Evolutionary conservation across 1,140 invertebrate species (phyloP).

Genomic region (Caenorhabditis inopinata): DNA sequence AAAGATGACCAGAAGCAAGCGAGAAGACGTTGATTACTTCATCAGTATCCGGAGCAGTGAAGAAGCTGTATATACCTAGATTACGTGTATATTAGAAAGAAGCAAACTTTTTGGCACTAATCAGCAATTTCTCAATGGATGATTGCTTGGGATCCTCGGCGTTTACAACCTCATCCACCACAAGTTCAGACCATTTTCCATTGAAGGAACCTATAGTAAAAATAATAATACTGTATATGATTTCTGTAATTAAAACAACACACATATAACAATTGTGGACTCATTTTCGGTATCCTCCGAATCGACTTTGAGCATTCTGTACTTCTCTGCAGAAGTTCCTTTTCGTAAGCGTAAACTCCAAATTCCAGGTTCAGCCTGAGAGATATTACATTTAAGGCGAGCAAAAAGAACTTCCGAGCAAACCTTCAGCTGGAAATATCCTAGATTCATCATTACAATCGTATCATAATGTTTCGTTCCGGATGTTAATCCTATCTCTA

Average conservation of each 20-base stretch:
- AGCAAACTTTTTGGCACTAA: conserved; percentile 46
- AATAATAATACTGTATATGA: not conserved
- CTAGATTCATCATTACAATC: conserved; percentile 97
- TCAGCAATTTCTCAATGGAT: conserved; percentile 44
- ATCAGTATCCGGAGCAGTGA: conserved; percentile 70
- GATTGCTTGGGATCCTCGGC: conserved; percentile 54
- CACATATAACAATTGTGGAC: conserved; percentile 53
- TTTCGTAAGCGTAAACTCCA: conserved; percentile 85
- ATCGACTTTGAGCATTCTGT: conserved; percentile 70
- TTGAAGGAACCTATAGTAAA: conserved; percentile 36
- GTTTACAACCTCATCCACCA: conserved; percentile 58
- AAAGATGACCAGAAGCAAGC: conserved; percentile 94
- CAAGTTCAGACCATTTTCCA: conserved; percentile 58
- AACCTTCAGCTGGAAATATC: conserved; percentile 76
- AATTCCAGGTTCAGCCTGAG: conserved; percentile 83
- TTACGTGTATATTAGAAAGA: not conserved
- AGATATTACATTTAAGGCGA: too few relatives aligned
- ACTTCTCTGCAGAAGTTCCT: conserved; percentile 89
- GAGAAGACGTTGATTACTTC: conserved; percentile 92
- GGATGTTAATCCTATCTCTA: conserved; percentile 92
- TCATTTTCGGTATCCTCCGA: conserved; percentile 46
- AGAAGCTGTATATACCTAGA: conserved; percentile 69
- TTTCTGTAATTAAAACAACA: not conserved
- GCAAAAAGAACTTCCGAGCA: too few relatives aligned
- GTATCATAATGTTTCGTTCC: conserved; percentile 82